These are phyloP conservation scores for Triplophysa dalaica DNA, from an alignment of 2,113 vertebrate genomes.

Conservation along the genomic window DNA sequence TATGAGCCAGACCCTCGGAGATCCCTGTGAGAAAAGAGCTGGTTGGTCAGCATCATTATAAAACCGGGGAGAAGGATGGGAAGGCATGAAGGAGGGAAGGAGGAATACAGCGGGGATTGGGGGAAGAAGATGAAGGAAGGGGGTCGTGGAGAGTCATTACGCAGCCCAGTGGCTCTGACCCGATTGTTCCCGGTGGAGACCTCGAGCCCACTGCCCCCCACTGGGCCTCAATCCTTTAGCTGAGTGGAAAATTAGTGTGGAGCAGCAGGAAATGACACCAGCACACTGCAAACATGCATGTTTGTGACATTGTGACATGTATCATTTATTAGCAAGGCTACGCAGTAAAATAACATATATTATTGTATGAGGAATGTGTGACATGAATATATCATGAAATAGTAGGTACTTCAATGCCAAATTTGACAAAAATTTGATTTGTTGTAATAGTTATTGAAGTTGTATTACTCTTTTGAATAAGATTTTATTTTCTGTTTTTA, in stretches of 20 bases:
- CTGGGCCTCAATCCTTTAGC: conserved; percentile 74
- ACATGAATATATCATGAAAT: too few relatives aligned
- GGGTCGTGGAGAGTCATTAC: conserved; percentile 81
- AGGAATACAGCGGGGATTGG: neutral
- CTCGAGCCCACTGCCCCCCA: conserved; percentile 70
- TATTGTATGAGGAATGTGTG: too few relatives aligned
- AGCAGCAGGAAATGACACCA: conserved; percentile 49
- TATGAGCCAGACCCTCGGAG: conserved; percentile 30
- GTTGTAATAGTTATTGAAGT: too few relatives aligned
- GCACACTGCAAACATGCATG: conserved; percentile 35
- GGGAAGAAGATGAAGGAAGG: conserved; percentile 52
- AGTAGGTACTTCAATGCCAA: too few relatives aligned
- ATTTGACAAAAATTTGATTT: too few relatives aligned
- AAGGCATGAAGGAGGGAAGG: neutral
- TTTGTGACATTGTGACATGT: neutral
- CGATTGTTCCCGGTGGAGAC: conserved; percentile 81
- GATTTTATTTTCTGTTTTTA: too few relatives aligned
- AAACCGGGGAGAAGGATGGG: conserved; percentile 8
- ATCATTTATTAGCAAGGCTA: too few relatives aligned
- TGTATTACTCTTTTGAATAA: too few relatives aligned
- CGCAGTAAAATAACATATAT: too few relatives aligned
- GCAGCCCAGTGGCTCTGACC: conserved; percentile 87
- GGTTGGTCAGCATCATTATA: conserved; percentile 26
- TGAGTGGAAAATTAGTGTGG: conserved; percentile 84
- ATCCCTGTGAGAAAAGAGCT: conserved; percentile 21